phyloP scores from a whole-genome alignment of 2,888 invertebrate species.

The Cantharis flavilabris region DNA sequence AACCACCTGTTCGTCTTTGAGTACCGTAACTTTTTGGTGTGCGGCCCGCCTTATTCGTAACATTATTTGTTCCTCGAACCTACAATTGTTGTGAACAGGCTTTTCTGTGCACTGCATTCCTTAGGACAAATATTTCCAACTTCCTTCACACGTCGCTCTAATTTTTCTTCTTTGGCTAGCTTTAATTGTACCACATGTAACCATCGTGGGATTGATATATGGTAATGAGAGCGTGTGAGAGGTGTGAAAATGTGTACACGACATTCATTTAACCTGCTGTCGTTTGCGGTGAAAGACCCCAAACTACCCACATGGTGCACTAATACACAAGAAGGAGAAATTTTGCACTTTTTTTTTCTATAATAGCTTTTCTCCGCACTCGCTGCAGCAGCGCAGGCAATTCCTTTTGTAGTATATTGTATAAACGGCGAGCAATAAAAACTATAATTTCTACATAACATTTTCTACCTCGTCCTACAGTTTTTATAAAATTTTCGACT shows the following conservation, averaged over 20 bases:
- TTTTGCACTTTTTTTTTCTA: neutral
- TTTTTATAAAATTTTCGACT: conserved; percentile 11
- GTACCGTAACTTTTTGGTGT: neutral
- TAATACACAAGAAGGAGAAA: conserved; percentile 19
- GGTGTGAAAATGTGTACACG: conserved; percentile 29
- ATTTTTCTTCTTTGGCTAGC: conserved; percentile 1
- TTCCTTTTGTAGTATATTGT: neutral
- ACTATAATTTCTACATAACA: conserved; percentile 4
- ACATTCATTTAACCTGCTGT: conserved; percentile 30
- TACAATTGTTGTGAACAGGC: neutral
- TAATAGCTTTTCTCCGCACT: neutral
- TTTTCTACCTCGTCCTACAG: conserved; percentile 18
- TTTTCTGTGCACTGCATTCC: neutral
- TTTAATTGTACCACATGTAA: conserved; percentile 23
- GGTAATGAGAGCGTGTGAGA: conserved; percentile 31
- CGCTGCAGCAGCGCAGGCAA: neutral
- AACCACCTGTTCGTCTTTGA: neutral
- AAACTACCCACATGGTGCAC: conserved; percentile 21
- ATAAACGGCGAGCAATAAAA: neutral
- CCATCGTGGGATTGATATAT: conserved; percentile 25
- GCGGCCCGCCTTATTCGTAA: neutral
- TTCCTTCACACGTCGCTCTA: neutral
- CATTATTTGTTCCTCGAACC: neutral
- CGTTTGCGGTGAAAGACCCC: conserved; percentile 30
- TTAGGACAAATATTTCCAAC: neutral